Evolutionary conservation across 2,797 vertebrate genomes (phyloP).

Genomic region (Macropus fuliginosus): DNA sequence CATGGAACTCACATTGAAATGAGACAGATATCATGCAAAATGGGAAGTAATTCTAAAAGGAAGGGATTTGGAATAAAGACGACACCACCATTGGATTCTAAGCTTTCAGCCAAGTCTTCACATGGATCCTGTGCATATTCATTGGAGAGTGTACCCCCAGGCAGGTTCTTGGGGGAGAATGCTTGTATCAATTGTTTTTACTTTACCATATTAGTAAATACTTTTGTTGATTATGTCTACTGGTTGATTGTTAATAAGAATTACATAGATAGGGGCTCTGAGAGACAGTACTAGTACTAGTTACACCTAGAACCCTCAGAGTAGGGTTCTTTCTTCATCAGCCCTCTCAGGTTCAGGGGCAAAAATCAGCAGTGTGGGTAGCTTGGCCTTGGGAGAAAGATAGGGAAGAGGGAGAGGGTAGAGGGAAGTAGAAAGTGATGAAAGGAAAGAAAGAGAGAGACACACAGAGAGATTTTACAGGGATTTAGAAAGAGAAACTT

Average conservation of each 20-base stretch:
- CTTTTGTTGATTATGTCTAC: background rate
- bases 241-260: background rate
- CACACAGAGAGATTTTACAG: background rate
- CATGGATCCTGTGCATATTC: background rate
- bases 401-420: background rate
- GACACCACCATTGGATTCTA: background rate
- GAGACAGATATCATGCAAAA: background rate
- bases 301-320: background rate
- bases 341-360: background rate
- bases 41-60: background rate
- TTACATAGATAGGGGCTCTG: background rate
- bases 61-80: background rate
- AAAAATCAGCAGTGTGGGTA: background rate
- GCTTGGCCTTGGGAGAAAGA: background rate
- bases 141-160: background rate
- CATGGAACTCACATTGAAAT: background rate
- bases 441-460: background rate
- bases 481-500: background rate
- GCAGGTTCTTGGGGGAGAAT: background rate
- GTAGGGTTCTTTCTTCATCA: background rate
- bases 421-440: background rate
- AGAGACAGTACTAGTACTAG: background rate
- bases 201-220: background rate
- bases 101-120: background rate
- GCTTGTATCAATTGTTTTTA: background rate